Evolutionary conservation across 2,797 vertebrate species (phyloP), one percentile per base, ranked within the genome.

Genomic region (Coilia nasus): DNA sequence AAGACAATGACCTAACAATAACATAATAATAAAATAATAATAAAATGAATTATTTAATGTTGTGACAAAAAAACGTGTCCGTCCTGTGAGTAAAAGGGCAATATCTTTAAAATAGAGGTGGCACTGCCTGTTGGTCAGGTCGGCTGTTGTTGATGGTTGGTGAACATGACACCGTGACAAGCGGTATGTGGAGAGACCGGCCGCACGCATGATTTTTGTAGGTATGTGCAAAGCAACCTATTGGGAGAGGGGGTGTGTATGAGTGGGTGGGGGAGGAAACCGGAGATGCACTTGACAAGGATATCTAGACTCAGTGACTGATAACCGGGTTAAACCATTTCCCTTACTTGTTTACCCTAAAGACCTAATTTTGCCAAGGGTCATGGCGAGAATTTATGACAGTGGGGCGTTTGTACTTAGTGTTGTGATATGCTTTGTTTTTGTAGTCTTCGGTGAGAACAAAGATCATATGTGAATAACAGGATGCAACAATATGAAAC

Each of bases 231-330:
- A 41, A 84, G 12, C 50, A 78, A 83, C 89, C 90, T 88, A 86
- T 90, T 67, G 84, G 83, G 86, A 80, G 19, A 85, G 82, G 85
- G 17, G 9, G 81, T 50, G 83, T 87, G 82, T 80, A 15, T 3
- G 3, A 83, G 89, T 88, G 81, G 85, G 19, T 50, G 80, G 75
- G 15, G 87, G 3, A 83, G 86, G 84, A 83, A 56, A 83, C 44
- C 35, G 4, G 87, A 93, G 84, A 84, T 86, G 81, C 88, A 88
- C 86, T 89, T 91, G 90, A 92, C 35, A 47, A 19, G 28, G 85
- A 23, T 83, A 81, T 44, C 80, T 47, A 28, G 14, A 83, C 82
- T 41, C 56, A 67, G 50, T 47, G 25, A 62, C 83, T 81, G 85
- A 86, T 88, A 82, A 80, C 7, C 67, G 15, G 46, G 67, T 67